Conservation (phyloP, 2,888 invertebrate genomes). For the Nowickia ferox region DNA sequence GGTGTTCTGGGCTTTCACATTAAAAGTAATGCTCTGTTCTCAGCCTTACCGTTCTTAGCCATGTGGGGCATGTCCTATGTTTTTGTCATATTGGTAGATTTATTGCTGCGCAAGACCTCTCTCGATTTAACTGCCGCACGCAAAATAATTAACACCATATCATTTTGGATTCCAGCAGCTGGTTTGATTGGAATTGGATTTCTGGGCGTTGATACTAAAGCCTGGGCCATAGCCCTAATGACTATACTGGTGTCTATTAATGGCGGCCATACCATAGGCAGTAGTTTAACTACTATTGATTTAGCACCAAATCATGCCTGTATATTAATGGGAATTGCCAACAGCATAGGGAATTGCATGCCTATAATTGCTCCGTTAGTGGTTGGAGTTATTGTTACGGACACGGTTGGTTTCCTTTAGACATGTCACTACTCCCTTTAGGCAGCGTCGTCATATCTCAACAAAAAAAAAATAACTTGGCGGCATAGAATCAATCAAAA, state of each 20-base stretch:
- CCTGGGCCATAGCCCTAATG: slow-evolving; percentile 83
- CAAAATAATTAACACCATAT: slow-evolving; percentile 78
- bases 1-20: slow-evolving; percentile 86
- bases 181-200: slow-evolving; percentile 84
- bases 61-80: slow-evolving; percentile 83
- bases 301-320: slow-evolving; percentile 87
- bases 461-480: too few relatives aligned
- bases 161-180: slow-evolving; percentile 84
- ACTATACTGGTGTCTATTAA: slow-evolving; percentile 83
- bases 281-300: slow-evolving; percentile 85
- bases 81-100: slow-evolving; percentile 83
- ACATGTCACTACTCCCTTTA: too few relatives aligned
- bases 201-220: slow-evolving; percentile 81
- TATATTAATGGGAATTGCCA: slow-evolving; percentile 86
- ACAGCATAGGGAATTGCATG: slow-evolving; percentile 85
- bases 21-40: slow-evolving; percentile 83
- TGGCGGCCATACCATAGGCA: slow-evolving; percentile 83
- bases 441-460: too few relatives aligned
- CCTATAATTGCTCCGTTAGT: slow-evolving; percentile 86
- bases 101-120: slow-evolving; percentile 81
- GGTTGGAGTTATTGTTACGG: slow-evolving; percentile 84
- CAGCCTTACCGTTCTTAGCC: slow-evolving; percentile 84
- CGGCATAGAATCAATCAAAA: too few relatives aligned
- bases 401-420: slow-evolving; percentile 70
- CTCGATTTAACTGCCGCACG: slow-evolving; percentile 80